phyloP scores from a whole-genome alignment of 1,140 invertebrate species.

The Propsilocerus akamusi region DNA sequence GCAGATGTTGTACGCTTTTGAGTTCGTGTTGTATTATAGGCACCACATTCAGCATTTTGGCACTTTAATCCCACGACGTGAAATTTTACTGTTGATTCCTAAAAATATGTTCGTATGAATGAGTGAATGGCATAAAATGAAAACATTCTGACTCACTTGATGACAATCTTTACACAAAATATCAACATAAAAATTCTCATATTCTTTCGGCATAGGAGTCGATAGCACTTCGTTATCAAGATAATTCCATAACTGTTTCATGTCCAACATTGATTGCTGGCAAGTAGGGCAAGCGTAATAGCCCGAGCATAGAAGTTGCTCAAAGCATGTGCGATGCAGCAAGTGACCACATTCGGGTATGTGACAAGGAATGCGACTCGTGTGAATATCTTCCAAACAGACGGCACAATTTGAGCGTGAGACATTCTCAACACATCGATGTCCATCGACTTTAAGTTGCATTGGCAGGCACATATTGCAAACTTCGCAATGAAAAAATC shows the following conservation, averaged over 20 bases:
- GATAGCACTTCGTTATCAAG: conserved; percentile 59
- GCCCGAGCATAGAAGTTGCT: conserved; percentile 52
- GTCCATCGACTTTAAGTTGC: conserved; percentile 49
- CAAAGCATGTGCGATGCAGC: conserved; percentile 62
- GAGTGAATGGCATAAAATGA: conserved; percentile 2
- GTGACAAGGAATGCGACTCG: conserved; percentile 66
- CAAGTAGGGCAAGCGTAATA: conserved; percentile 77
- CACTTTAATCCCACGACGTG: conserved; percentile 75
- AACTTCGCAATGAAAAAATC: conserved; percentile 71
- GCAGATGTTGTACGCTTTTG: conserved; percentile 10
- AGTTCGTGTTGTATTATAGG: conserved; percentile 61
- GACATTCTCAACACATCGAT: conserved; percentile 74
- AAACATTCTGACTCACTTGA: conserved; percentile 33
- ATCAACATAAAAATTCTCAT: conserved; percentile 51
- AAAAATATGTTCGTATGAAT: conserved; percentile 15
- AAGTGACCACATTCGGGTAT: conserved; percentile 74
- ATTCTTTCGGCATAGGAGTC: conserved; percentile 67
- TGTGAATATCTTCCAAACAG: conserved; percentile 75
- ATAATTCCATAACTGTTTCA: conserved; percentile 62
- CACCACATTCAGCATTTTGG: conserved; percentile 44
- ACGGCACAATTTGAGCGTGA: conserved; percentile 72
- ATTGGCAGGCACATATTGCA: conserved; percentile 77
- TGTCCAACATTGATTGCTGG: conserved; percentile 66
- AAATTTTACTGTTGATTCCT: conserved; percentile 63
- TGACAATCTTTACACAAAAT: conserved; percentile 81